phyloP scores from a whole-genome alignment of 2,888 invertebrate genomes.

The Leptopterna dolabrata region DNA sequence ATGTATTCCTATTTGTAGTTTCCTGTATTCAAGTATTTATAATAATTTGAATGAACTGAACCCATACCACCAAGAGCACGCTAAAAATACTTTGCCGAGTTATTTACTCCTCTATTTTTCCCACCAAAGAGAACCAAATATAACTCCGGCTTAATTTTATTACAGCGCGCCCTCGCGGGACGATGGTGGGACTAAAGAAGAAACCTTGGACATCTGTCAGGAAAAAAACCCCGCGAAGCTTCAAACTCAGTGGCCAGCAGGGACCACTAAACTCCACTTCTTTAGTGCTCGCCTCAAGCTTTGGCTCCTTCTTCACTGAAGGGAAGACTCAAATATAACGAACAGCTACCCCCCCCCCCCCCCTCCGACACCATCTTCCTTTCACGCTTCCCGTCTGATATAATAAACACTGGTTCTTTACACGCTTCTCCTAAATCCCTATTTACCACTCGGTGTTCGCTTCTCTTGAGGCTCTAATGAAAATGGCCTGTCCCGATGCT shows the following conservation, averaged over 20 bases:
- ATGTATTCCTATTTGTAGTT: too few species aligned
- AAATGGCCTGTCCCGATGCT: background rate
- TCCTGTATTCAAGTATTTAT: too few species aligned
- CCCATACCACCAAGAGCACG: too few species aligned
- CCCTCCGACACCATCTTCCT: background rate
- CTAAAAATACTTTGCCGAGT: background rate
- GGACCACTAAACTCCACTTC: slow-evolving; percentile 30
- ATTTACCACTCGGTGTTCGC: background rate
- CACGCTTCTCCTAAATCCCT: slow-evolving; percentile 24
- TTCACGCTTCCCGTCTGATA: background rate
- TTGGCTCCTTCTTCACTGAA: slow-evolving; percentile 1
- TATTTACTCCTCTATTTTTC: background rate
- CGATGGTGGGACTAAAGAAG: background rate
- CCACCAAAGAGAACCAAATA: background rate
- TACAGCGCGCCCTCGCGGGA: background rate
- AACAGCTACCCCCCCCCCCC: background rate
- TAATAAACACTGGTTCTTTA: slow-evolving; percentile 37
- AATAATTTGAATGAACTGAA: too few species aligned
- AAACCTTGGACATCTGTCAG: slow-evolving; percentile 25
- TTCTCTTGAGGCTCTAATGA: background rate
- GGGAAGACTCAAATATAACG: slow-evolving; percentile 16
- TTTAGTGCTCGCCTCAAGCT: slow-evolving; percentile 15
- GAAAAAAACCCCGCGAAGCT: background rate
- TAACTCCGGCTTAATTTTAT: background rate
- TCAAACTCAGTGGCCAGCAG: slow-evolving; percentile 25